Evolutionary conservation across 2,113 vertebrate genomes (phyloP), one percentile per base, ranked within the genome.

Genomic region (Cromileptes altivelis): DNA sequence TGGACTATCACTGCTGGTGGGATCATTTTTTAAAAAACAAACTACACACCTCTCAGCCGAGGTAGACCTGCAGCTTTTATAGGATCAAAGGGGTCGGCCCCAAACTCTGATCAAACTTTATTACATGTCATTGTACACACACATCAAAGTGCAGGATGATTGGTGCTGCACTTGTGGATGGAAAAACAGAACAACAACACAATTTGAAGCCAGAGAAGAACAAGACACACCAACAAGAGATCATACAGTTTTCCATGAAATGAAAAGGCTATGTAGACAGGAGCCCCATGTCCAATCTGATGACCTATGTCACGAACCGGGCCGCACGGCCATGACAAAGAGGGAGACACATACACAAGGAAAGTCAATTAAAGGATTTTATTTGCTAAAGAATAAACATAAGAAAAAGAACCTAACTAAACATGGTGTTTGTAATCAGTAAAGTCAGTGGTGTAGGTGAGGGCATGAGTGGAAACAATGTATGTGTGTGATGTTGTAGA

Each of bases 71-170:
- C 56, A 60, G 73, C 80, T 49, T 64, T 83, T 50, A 62, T 23
- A 45, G 65, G 62, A 89, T 91, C 68, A 89, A 86, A 86, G 53
- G 10, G 27, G 6, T 27, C 6, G 9, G 13, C n/a, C 30, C 17
- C 55, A 58, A 80, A 73, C 27, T n/a, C 80, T 75, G 56, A 80
- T 78, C 72, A 68, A 47, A 67, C 52, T 81, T 72, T 67, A 74
- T 78, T 70, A 55, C 12, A 52, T 57, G 49, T 57, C 8, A 70
- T 85, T 81, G 63, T 61, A 56, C 45, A 13, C 10, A 58, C 1
- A 63, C 6, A 25, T 5, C 27, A 78, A 72, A 89, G 73, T 78
- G 77, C 53, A 78, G 25, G 12, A 62, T 62, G 45, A 79, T 67
- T 67, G 0, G 14, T 40, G 25, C 67, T 40, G 9, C 40, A 27